Evolutionary conservation across 1,140 invertebrate genomes (phyloP), one percentile per base, ranked within the genome.

Genomic region (Lucilia cuprina): DNA sequence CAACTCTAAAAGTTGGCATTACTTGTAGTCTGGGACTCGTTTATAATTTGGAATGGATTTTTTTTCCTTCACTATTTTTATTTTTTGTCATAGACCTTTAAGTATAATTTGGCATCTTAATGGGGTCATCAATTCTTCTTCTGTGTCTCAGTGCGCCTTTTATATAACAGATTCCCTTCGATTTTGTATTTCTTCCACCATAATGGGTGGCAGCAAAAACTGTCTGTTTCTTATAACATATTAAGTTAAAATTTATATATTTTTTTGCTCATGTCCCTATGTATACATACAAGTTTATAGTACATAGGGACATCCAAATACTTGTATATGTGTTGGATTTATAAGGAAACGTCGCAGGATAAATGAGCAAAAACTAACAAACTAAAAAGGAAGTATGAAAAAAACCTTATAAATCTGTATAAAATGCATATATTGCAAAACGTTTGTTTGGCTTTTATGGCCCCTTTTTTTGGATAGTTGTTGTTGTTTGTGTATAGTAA

Each of bases 71-170:
- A 30, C 41, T 2, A 41, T 41, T 3, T 41, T 41, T 41, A 0
- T 41, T 55, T 55, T 55, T 55, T 55, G 17, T 55, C 12, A 17
- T 17, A 55, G 50, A 55, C 50, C 50, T 70, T 70, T 25, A 70
- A 70, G 65, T 21, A 25, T 25, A 70, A 70, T 70, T 70, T 70
- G 65, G 65, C 65, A 70, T 21, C 65, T 70, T 70, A 70, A 70
- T 70, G 65, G 65, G 65, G 65, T 70, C 65, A 25, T 70, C 19
- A 19, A 70, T 70, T 70, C 41, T 41, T 41, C 5, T n/a, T n/a
- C 14, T 17, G 17, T 60, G 3, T 60, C 50, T 2, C 50, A 60
- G 50, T 60, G 12, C 13, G 50, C 17, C 17, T 60, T 60, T 60
- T n/a, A 17, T 60, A 41, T 30, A 30, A 30, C 25, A 30, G 25